Conservation (phyloP, 2,113 vertebrate species). For the Cyanoderma ruficeps region DNA sequence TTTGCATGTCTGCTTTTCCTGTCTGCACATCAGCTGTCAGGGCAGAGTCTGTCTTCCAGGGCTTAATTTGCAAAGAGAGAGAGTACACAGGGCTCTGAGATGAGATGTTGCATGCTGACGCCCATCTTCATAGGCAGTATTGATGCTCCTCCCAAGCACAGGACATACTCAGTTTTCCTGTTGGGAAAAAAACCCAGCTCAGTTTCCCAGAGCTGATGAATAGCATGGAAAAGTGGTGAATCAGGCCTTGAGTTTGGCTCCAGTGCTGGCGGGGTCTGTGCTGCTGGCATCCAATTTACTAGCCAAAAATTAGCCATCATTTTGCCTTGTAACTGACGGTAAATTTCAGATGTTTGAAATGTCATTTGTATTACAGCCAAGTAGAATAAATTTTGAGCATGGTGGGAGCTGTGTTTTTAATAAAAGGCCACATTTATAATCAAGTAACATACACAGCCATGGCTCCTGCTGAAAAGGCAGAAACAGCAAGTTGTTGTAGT, state of each 20-base stretch:
- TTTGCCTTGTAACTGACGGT: neutral
- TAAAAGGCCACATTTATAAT: slow-evolving; percentile 53
- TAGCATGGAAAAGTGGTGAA: neutral
- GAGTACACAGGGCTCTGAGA: neutral
- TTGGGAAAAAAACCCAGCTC: neutral
- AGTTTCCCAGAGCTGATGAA: neutral
- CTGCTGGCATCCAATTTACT: neutral
- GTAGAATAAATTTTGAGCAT: neutral
- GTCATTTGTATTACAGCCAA: neutral
- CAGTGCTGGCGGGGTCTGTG: neutral
- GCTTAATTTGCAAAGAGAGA: neutral
- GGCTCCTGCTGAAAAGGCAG: slow-evolving; percentile 32
- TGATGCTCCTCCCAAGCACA: neutral
- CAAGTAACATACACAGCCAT: neutral
- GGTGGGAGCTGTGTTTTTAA: slow-evolving; percentile 26
- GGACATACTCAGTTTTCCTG: neutral
- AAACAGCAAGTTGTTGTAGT: neutral
- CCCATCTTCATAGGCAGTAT: neutral
- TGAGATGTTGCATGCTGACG: neutral
- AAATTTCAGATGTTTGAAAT: neutral
- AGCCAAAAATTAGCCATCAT: neutral
- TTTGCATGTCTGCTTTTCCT: neutral
- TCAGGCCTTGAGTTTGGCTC: neutral
- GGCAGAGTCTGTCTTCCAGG: neutral
- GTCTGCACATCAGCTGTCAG: neutral